Evolutionary conservation across 2,888 invertebrate genomes (phyloP), one percentile per base, ranked within the genome.

Genomic region (Helobdella robusta): DNA sequence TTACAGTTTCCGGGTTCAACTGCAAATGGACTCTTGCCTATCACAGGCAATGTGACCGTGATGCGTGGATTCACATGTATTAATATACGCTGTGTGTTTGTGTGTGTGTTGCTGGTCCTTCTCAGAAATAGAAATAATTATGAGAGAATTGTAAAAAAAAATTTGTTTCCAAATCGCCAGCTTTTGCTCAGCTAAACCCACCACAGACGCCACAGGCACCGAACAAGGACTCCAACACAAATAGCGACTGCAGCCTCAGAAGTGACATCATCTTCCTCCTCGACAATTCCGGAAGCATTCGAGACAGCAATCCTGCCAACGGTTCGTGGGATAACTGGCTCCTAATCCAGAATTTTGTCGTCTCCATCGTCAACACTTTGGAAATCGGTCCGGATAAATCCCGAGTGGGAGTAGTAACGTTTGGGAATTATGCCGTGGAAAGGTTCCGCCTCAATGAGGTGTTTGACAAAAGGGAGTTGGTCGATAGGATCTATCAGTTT

Each of bases 321-420:
- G 65, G 63, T n/a, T 58, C 66, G 46, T 69, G 68, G 60, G 68
- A 68, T 40, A 70, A 70, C 65, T 70, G 70, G 70, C 28, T 56
- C 2, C 64, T 70, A 28, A 50, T 70, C 36, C 52, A 66, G 46
- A 52, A 66, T 30, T 69, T 69, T 44, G 65, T 69, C 36, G 52
- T 54, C 11, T 20, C 30, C 15, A 66, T 68, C 23, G 62, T 67
- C 18, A 20, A 58, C 28, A 28, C 32, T n/a, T 63, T 64, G 11
- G 44, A 61, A 48, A 48, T 68, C 25, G 65, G 68, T 28, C 35
- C 23, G 30, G 62, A 68, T 23, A 56, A 64, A 2, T 64, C 66
- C 11, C 66, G 64, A 46, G 56, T 68, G 18, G 68, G 59, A 3
- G 48, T 67, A 2, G 66, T 66, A 18, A 67, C 65, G 3, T 70